phyloP scores from a whole-genome alignment of 2,113 vertebrate species.

The Rafetus swinhoei region DNA sequence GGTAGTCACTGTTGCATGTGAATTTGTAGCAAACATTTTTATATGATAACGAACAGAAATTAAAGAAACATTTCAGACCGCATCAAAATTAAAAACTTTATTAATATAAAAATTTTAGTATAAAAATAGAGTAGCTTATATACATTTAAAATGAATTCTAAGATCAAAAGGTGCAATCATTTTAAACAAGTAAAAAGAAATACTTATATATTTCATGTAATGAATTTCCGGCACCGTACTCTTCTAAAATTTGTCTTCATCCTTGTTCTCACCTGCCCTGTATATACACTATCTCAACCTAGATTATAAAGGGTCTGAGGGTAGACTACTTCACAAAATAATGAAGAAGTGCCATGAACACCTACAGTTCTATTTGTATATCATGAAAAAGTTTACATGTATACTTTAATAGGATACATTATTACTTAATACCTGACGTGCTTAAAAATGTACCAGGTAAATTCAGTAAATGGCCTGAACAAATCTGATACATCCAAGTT shows the following conservation, averaged over 20 bases:
- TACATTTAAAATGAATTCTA: neutral
- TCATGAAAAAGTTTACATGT: neutral
- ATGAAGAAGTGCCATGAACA: neutral
- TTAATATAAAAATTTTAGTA: slow-evolving; percentile 21
- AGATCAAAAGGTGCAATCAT: neutral
- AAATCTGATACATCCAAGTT: fast-evolving
- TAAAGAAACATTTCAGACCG: neutral
- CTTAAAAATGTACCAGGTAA: neutral
- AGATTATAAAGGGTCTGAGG: neutral
- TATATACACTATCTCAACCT: neutral
- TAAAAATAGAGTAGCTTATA: slow-evolving; percentile 30
- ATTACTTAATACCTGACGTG: neutral
- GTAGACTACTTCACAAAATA: neutral
- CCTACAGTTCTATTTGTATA: neutral
- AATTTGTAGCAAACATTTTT: too few relatives aligned
- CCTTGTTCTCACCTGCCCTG: neutral
- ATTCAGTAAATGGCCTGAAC: neutral
- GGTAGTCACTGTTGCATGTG: too few relatives aligned
- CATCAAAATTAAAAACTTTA: slow-evolving; percentile 43
- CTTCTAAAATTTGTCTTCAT: neutral
- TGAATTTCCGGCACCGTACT: neutral
- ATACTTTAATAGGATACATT: neutral
- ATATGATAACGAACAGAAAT: neutral
- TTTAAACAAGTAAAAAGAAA: neutral
- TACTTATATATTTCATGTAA: neutral